Base-by-base conservation (phyloP, 2,888 invertebrate species). In the Polydrusus cervinus region DNA sequence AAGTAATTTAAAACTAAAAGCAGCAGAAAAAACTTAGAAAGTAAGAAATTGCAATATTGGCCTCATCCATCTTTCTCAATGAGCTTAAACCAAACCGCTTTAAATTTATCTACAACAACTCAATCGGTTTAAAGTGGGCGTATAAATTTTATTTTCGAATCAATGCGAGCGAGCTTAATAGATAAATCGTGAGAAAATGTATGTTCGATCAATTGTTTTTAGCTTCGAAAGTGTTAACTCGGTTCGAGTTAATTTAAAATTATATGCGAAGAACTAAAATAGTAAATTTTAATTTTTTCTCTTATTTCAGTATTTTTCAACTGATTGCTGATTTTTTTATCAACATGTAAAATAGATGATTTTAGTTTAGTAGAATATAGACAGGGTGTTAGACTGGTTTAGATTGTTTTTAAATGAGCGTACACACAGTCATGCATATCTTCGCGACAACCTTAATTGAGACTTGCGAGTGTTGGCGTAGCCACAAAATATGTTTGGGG, bases 91-190 rank as follows among this genome's bases (percentile, higher is more conserved):
- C 25, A 74, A 74, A 74, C 74, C 74, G 53, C 69, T 74, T 69
- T 74, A 57, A 74, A 74, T 74, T 74, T 70, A 75, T 75, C 71
- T 75, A 64, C 71, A 75, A 64, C 66, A 57, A 57, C 71, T 75
- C 74, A 75, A 75, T 75, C 70, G 70, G 70, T 66, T 66, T 57
- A 71, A 70, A 75, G 71, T 65, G 49, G 70, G 14, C 16, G 34
- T 51, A 75, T 75, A 75, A 75, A 75, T 75, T 75, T 70, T 60
- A 20, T 55, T 25, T 64, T 45, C 61, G 60, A 57, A 61, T 69
- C 69, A 69, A 30, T 55, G 61, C 61, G 30, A 51, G 13, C 5
- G 66, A 13, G 53, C 40, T 66, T 53, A 66, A 66, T 66, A 53
- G 66, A 66, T 53, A 66, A 66, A 66, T 53, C 49, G 16, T 18